Evolutionary conservation across 2,797 vertebrate species (phyloP), one percentile per base, ranked within the genome.

Genomic region (Fundulus diaphanus): DNA sequence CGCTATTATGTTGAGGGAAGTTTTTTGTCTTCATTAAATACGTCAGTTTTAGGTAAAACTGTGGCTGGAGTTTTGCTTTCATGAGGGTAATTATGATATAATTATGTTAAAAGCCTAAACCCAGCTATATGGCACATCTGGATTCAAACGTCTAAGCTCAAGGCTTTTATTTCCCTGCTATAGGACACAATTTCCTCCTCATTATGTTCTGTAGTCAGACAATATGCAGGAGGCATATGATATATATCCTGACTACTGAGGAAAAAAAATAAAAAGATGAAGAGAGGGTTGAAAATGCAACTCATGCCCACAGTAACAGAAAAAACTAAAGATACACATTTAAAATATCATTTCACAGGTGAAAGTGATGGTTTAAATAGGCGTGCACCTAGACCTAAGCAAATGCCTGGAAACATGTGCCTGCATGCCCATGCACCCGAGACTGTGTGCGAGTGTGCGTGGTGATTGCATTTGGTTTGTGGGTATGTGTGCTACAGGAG

Each of bases 401-500:
- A 66, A 51, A 68, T 46, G 4, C 52, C 42, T 63, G 61, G 24
- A 40, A 40, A 13, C 46, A 40, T 51, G 29, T 65, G 72, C 48
- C 68, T 33, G 31, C 48, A 48, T 42, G 52, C 7, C 29, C 35
- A 68, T 71, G 73, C 6, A 65, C 51, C 9, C 29, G 35, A 68
- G 69, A 51, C 20, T 68, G 59, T 68, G 71, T 54, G 79, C 11
- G 72, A 11, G 61, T 57, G 87, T 15, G 79, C 42, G 13, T 49
- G 24, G 87, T 88, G 90, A 92, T 85, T 90, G 84, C 80, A 79
- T 81, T 86, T 73, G 82, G 76, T 85, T 85, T 85, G 68, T 88
- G 85, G 68, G 80, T 88, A 73, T 92, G 88, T 92, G 92, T 85
- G 90, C 85, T 85, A 85, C 85, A 82, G 91, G 93, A 94, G 93